Conservation (phyloP, 2,888 invertebrate genomes). For the Limnephilus auricula region DNA sequence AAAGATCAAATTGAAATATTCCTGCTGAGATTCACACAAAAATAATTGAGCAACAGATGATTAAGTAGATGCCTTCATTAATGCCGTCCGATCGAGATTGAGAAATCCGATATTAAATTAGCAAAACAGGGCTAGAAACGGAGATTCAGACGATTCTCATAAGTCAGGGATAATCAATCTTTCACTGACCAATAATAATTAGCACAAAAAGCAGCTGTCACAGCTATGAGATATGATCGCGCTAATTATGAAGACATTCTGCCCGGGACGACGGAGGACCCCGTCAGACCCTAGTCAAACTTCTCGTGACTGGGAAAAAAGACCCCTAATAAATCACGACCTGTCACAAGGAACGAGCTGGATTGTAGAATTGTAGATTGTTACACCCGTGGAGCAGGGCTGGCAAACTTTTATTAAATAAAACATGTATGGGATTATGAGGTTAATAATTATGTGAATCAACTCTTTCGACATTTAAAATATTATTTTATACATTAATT, state of each 20-base stretch:
- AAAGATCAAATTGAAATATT: not conserved
- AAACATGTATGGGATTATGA: no score
- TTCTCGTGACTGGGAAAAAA: conserved; percentile 17
- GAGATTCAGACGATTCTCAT: not conserved
- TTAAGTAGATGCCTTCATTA: not conserved
- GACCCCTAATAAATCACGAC: conserved; percentile 22
- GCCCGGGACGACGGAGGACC: not conserved
- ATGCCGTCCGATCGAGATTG: not conserved
- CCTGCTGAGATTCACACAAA: not conserved
- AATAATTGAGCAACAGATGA: not conserved
- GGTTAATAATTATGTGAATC: no score
- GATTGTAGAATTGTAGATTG: conserved; percentile 17
- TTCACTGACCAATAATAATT: conserved; percentile 38
- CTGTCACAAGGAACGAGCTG: conserved; percentile 13
- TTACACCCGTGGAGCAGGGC: not conserved
- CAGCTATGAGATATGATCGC: conserved; percentile 36
- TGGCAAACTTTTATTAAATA: not conserved
- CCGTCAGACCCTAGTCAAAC: conserved; percentile 43
- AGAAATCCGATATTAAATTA: not conserved
- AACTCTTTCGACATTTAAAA: no score
- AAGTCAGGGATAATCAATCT: conserved; percentile 38
- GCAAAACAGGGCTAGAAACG: not conserved
- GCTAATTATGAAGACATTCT: conserved; percentile 54
- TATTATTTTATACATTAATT: no score
- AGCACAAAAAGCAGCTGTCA: conserved; percentile 47